phyloP scores from a whole-genome alignment of 2,888 invertebrate species.

The Drosophila borealis region DNA sequence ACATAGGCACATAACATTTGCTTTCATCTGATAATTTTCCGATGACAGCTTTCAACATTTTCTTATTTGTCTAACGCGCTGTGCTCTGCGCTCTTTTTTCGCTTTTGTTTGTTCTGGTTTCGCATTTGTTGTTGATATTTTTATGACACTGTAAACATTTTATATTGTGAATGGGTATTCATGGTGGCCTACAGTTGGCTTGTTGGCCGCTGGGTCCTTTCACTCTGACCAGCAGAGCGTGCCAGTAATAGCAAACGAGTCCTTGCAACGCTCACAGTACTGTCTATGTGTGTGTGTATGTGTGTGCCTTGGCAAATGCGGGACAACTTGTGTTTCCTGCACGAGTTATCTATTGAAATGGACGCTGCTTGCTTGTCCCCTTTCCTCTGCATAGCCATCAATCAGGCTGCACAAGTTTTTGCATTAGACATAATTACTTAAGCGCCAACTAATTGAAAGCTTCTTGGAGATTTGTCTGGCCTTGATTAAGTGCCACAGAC shows the following conservation, averaged over 20 bases:
- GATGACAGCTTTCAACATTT: constrained; percentile 22
- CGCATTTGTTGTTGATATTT: constrained; percentile 68
- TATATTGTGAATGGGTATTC: constrained; percentile 45
- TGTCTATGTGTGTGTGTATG: not conserved
- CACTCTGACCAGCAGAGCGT: constrained; percentile 61
- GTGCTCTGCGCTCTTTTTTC: constrained; percentile 16
- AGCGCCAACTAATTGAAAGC: constrained; percentile 71
- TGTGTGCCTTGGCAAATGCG: constrained; percentile 3
- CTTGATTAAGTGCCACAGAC: constrained; percentile 63
- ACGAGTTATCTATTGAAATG: constrained; percentile 18
- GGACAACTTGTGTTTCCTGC: constrained; percentile 9
- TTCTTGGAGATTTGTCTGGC: constrained; percentile 64
- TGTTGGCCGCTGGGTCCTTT: constrained; percentile 46
- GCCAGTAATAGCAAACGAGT: constrained; percentile 30
- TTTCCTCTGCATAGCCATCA: constrained; percentile 37
- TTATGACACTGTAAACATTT: constrained; percentile 78
- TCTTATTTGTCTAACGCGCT: constrained; percentile 43
- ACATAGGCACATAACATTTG: not conserved
- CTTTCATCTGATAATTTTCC: constrained; percentile 16
- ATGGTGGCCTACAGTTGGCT: constrained; percentile 29
- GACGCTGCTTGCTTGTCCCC: not conserved
- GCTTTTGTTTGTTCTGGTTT: constrained; percentile 51
- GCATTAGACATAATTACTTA: constrained; percentile 65
- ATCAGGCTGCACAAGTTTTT: constrained; percentile 60
- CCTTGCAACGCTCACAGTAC: constrained; percentile 47